phyloP scores from a whole-genome alignment of 2,888 invertebrate species.

The Trichopria drosophilae region DNA sequence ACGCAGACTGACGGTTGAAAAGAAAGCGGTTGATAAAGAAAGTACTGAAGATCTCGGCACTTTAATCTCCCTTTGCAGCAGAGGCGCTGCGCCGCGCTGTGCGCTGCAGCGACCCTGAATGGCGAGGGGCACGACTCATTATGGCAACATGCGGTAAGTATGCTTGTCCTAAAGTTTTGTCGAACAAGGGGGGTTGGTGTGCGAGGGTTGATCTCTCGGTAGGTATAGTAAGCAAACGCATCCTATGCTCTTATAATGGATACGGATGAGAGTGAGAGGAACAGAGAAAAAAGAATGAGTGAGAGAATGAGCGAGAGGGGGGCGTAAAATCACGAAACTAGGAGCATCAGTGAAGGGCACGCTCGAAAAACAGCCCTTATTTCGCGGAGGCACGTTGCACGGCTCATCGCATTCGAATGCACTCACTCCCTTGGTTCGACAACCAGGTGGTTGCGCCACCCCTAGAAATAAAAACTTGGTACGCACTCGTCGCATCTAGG shows the following conservation, averaged over 20 bases:
- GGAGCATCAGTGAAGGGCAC: constrained; percentile 1
- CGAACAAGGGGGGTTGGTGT: constrained; percentile 33
- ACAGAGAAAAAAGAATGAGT: constrained; percentile 28
- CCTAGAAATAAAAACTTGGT: constrained; percentile 42
- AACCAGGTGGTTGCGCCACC: constrained; percentile 50
- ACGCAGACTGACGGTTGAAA: constrained; percentile 21
- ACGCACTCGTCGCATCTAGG: neutral
- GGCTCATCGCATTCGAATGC: constrained; percentile 56
- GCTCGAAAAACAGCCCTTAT: constrained; percentile 47
- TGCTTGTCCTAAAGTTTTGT: constrained; percentile 45
- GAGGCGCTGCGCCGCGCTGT: constrained; percentile 44
- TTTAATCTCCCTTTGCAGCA: constrained; percentile 50
- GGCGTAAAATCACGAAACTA: too few relatives aligned
- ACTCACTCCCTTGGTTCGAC: constrained; percentile 49
- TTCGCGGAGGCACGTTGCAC: constrained; percentile 56
- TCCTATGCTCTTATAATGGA: constrained; percentile 20
- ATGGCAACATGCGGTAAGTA: constrained; percentile 56
- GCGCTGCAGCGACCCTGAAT: constrained; percentile 42
- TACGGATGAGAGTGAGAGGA: constrained; percentile 35
- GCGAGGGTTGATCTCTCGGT: too few relatives aligned
- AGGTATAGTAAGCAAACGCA: too few relatives aligned
- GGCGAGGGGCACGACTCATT: constrained; percentile 50
- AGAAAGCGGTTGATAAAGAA: constrained; percentile 51
- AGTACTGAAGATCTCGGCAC: constrained; percentile 47
- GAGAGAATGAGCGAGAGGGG: constrained; percentile 27